A percentile compares a stretch with the other conserved stretches of the same genome.
Conservation (phyloP, 1,140 invertebrate species). For the fruit fly (Drosophila melanogaster) region DNA sequence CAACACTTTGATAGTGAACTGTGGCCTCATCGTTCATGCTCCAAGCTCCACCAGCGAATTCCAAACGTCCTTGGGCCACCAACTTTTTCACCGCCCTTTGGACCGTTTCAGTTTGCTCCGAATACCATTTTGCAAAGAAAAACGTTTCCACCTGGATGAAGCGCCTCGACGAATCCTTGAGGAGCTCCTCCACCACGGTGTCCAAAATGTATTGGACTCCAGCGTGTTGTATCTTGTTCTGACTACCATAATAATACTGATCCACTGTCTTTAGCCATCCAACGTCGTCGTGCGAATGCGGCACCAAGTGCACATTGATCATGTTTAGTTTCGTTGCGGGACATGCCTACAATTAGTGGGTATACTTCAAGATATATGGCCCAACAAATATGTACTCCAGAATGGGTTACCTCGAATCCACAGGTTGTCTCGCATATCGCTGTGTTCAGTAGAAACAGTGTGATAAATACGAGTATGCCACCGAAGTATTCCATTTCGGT, state of each 20-base stretch:
- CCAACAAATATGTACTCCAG: neutral
- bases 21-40: slow-evolving; percentile 97
- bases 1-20: slow-evolving; percentile 95
- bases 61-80: slow-evolving; percentile 91
- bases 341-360: slow-evolving; percentile 85
- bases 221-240: slow-evolving; percentile 89
- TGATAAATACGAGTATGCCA: slow-evolving; percentile 11
- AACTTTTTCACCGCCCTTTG: slow-evolving; percentile 87
- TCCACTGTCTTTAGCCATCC: slow-evolving; percentile 97
- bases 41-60: slow-evolving; percentile 95
- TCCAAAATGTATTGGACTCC: slow-evolving; percentile 97
- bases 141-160: slow-evolving; percentile 93
- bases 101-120: slow-evolving; percentile 88
- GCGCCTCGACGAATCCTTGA: slow-evolving; percentile 89
- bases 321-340: slow-evolving; percentile 86
- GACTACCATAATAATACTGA: slow-evolving; percentile 94
- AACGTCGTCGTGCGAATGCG: slow-evolving; percentile 95
- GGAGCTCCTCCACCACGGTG: slow-evolving; percentile 92
- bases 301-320: slow-evolving; percentile 93
- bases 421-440: slow-evolving; percentile 30
- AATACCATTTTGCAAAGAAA: slow-evolving; percentile 97
- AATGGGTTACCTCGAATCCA: slow-evolving; percentile 58
- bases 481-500: slow-evolving; percentile 38
- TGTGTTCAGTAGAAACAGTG: slow-evolving; percentile 17
- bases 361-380: neutral